Conservation (phyloP, 2,888 invertebrate species). For the Apamea anceps region DNA sequence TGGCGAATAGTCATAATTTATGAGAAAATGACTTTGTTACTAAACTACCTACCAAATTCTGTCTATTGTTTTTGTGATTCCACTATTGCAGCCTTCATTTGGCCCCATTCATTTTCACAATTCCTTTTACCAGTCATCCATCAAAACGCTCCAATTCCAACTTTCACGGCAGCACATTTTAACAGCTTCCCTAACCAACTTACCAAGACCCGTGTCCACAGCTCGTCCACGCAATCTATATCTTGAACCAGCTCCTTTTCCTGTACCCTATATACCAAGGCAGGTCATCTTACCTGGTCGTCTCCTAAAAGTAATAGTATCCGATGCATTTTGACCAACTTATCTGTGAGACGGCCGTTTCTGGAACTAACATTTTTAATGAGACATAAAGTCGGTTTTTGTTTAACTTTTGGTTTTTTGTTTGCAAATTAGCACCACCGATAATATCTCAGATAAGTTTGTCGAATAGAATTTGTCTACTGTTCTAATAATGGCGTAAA, state of each 20-base stretch:
- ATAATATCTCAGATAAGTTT: background rate
- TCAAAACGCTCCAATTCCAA: constrained; percentile 21
- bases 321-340: constrained; percentile 38
- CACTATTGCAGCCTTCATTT: background rate
- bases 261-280: constrained; percentile 37
- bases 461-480: constrained; percentile 14
- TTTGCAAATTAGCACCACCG: constrained; percentile 2
- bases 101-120: too few relatives aligned
- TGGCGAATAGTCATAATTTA: background rate
- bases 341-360: constrained; percentile 6
- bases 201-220: constrained; percentile 54
- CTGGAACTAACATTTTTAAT: constrained; percentile 22
- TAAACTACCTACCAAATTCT: background rate
- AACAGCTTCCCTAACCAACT: constrained; percentile 65
- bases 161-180: constrained; percentile 65
- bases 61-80: background rate
- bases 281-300: constrained; percentile 55
- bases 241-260: constrained; percentile 43
- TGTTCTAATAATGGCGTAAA: constrained; percentile 19
- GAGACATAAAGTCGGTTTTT: background rate
- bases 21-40: background rate
- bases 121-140: background rate
- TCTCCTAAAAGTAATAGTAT: constrained; percentile 33
- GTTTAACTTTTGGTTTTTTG: constrained; percentile 18
- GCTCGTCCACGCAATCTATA: constrained; percentile 47